Evolutionary conservation across 2,113 vertebrate genomes (phyloP), one percentile per base, ranked within the genome.

Genomic region (Ciconia maguari): DNA sequence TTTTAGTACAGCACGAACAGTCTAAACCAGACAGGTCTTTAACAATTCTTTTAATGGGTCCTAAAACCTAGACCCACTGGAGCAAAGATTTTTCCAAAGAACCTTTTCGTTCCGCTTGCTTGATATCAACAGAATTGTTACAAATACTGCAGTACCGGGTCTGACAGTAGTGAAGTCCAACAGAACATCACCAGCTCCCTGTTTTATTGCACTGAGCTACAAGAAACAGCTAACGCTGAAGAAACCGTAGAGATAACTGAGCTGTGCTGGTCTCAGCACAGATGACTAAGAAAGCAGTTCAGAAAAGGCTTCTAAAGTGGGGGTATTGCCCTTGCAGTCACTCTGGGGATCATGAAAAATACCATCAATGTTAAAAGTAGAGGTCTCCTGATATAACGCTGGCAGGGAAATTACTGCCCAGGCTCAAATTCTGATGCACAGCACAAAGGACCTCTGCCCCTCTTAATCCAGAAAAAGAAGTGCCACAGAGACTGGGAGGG

Each of bases 401-500:
- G 42, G n/a, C n/a, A 49, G 51, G 27, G 26, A 8, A 48, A 42
- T 25, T 72, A 41, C 42, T 57, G 58, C 58, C n/a, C 51, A 26
- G 68, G 51, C 77, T 72, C 51, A 74, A 54, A 20, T 55, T 64
- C 42, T 21, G 76, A 49, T 11, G 29, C 24, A 24, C 10, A 41
- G 49, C 30, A 80, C 12, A 13, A 34, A 58, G 51, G n/a, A 49
- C 30, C 20, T 81, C 77, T 65, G n/a, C 11, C 30, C 7, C 51
- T 54, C 58, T 57, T 30, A 57, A 74, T 30, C 24, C 58, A 26
- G 68, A 57, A n/a, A 48, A 41, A 65, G 32, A 71, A 54, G 48
- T 9, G 27, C 38, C 3, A 10, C 0, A 2, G n/a, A 55, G n/a
- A 41, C 10, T 24, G 34, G 24, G 41, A 15, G 10, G 3, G 34